phyloP scores from a whole-genome alignment of 2,797 vertebrate genomes.

The Bovichtus diacanthus region DNA sequence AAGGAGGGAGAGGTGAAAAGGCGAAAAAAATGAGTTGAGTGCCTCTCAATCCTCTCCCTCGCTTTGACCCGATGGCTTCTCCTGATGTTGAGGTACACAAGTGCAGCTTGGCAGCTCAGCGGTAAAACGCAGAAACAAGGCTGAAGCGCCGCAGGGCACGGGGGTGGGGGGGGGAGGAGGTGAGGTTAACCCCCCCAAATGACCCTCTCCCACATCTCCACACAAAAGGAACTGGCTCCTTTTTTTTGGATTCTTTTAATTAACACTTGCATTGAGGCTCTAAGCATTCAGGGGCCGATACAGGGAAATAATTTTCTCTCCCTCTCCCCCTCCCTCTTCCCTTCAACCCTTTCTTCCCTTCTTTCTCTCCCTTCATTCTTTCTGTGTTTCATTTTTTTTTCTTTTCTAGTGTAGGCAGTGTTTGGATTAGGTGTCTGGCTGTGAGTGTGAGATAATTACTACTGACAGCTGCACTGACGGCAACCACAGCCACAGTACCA shows the following conservation, averaged over 20 bases:
- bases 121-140: constrained; percentile 82
- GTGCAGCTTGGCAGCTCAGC: constrained; percentile 80
- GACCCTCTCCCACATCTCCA: constrained; percentile 81
- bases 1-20: constrained; percentile 73
- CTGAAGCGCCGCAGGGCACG: constrained; percentile 80
- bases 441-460: constrained; percentile 98
- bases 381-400: constrained; percentile 74
- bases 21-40: constrained; percentile 72
- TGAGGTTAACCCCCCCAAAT: constrained; percentile 82
- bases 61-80: constrained; percentile 81
- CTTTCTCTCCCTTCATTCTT: constrained; percentile 75
- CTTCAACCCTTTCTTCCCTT: constrained; percentile 67
- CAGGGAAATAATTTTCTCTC: constrained; percentile 81
- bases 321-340: constrained; percentile 47
- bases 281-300: constrained; percentile 78
- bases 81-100: constrained; percentile 82
- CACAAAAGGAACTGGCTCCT: constrained; percentile 85
- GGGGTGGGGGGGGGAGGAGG: constrained; percentile 73
- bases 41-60: constrained; percentile 80
- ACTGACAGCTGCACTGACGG: constrained; percentile 96
- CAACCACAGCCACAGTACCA: constrained; percentile 85
- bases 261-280: constrained; percentile 89
- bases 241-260: constrained; percentile 91
- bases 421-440: constrained; percentile 86
- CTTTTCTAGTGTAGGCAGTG: constrained; percentile 79